Percentiles rank a stretch among this genome's conserved stretches.
Conservation (phyloP, 2,113 vertebrate species). For the Rattus rattus region DNA sequence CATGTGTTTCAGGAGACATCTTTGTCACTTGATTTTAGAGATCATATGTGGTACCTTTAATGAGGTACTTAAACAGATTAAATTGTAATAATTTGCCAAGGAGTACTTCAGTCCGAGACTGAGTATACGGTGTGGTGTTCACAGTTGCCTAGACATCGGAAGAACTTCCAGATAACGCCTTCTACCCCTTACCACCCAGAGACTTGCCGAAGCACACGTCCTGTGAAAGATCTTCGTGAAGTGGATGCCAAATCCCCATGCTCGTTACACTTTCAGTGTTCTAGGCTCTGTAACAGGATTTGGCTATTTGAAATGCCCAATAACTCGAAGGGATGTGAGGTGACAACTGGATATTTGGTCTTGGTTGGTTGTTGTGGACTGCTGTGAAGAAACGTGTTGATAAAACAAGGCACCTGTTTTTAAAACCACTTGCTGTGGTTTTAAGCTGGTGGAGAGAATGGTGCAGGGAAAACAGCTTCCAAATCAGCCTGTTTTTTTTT, state of each 20-base stretch:
- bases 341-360: neutral
- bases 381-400: conserved; percentile 7
- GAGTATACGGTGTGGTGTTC: neutral
- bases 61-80: neutral
- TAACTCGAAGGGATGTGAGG: neutral
- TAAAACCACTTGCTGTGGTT: neutral
- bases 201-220: neutral
- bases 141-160: neutral
- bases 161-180: neutral
- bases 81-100: conserved; percentile 8
- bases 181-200: neutral
- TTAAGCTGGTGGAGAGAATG: neutral
- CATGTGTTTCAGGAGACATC: neutral
- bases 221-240: neutral
- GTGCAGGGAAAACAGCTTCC: conserved; percentile 25
- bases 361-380: conserved; percentile 17
- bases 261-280: neutral
- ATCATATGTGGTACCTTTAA: neutral
- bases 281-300: neutral
- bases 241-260: neutral
- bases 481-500: neutral
- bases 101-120: neutral
- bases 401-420: conserved; percentile 30
- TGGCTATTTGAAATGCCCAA: neutral
- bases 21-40: conserved; percentile 36